These are phyloP conservation scores for Echiichthys vipera DNA, from an alignment of 2,797 vertebrate species.

Conservation along the genomic window DNA sequence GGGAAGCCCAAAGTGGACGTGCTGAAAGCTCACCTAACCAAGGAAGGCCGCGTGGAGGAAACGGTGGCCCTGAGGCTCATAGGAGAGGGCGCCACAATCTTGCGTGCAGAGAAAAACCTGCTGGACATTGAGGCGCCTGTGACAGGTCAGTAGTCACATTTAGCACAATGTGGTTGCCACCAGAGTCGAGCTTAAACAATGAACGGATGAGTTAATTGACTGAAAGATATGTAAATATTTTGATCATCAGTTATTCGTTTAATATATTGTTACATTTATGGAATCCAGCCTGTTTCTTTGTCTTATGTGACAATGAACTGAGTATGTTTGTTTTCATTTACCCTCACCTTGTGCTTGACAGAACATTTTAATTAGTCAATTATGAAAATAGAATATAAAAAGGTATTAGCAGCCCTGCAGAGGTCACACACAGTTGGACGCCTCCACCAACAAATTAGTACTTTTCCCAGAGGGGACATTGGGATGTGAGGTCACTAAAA, in stretches of 20 bases:
- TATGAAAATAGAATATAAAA: background rate
- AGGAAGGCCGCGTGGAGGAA: slow-evolving; percentile 97
- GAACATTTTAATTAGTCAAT: background rate
- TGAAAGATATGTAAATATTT: background rate
- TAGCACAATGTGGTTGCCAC: background rate
- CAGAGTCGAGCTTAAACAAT: background rate
- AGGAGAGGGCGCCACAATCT: slow-evolving; percentile 93
- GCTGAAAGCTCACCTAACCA: slow-evolving; percentile 98
- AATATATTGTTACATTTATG: background rate
- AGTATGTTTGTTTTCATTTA: background rate
- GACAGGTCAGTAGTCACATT: slow-evolving; percentile 85
- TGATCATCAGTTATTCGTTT: background rate
- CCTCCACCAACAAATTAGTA: background rate
- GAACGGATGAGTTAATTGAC: background rate
- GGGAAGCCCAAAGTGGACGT: slow-evolving; percentile 98
- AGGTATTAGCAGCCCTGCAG: background rate
- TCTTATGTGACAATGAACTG: background rate
- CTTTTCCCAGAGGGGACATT: background rate
- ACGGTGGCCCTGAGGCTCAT: slow-evolving; percentile 95
- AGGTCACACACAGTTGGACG: background rate
- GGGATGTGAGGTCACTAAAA: background rate
- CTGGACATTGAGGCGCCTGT: slow-evolving; percentile 98
- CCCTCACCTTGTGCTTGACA: background rate
- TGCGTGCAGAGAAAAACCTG: slow-evolving; percentile 95
- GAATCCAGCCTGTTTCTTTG: background rate